A percentile compares a stretch with the other conserved stretches of the same genome.
phyloP scores from a whole-genome alignment of 2,113 vertebrate species.

The Catharus minimus region DNA sequence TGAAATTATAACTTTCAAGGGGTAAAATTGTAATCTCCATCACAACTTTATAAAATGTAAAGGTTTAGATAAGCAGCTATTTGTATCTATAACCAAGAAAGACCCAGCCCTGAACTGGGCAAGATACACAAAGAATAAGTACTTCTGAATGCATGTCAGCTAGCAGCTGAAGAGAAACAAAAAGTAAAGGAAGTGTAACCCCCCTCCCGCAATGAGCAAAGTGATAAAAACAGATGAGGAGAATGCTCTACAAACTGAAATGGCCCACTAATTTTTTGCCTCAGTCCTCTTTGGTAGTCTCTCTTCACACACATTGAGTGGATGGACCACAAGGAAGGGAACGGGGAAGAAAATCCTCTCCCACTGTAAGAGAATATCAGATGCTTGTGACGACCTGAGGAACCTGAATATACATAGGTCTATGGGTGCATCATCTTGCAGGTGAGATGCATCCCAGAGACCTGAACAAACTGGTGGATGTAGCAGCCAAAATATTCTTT shows the following conservation, averaged over 20 bases:
- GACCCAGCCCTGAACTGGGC: not conserved
- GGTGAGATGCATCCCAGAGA: not conserved
- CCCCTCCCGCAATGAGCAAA: accelerated
- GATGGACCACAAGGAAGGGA: not conserved
- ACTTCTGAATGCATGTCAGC: not conserved
- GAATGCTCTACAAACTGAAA: not conserved
- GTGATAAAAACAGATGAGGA: not conserved
- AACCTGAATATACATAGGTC: not conserved
- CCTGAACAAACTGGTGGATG: not conserved
- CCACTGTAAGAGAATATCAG: not conserved
- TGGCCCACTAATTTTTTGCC: not conserved
- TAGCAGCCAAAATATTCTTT: not conserved
- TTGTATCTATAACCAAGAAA: not conserved
- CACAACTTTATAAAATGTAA: not conserved
- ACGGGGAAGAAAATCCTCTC: not conserved
- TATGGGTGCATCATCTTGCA: not conserved
- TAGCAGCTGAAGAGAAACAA: not conserved
- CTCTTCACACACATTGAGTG: not conserved
- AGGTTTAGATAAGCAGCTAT: not conserved
- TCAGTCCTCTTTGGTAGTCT: not conserved
- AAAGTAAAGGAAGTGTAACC: not conserved
- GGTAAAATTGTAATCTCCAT: not conserved
- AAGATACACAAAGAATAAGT: not conserved
- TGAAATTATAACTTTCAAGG: not conserved
- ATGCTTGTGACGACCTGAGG: not conserved